A percentile compares a stretch with the other conserved stretches of the same genome.
Evolutionary conservation across 2,888 invertebrate genomes (phyloP).

Genomic region (Apamea sordens): DNA sequence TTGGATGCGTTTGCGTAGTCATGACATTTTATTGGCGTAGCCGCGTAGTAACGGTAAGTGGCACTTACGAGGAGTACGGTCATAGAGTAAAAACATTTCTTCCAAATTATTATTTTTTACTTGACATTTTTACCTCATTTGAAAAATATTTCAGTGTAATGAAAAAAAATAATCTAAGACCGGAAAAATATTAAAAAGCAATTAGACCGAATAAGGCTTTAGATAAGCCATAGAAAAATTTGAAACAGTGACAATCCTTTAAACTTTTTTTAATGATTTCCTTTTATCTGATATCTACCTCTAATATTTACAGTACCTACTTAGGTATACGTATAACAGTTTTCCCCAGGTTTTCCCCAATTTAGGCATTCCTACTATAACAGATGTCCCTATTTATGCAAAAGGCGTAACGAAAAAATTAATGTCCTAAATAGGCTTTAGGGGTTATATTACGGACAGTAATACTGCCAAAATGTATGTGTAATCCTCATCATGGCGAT

Average conservation of each 20-base stretch:
- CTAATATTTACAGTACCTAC: not conserved
- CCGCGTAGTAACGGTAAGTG: conserved; percentile 25
- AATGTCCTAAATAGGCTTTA: conserved; percentile 45
- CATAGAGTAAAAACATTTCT: not conserved
- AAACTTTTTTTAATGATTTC: not conserved
- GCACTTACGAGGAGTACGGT: conserved; percentile 24
- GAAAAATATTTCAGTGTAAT: not conserved
- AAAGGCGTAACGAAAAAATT: conserved; percentile 40
- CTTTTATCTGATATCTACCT: not conserved
- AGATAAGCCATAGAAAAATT: not conserved
- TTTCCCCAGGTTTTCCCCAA: not conserved
- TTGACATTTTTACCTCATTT: not conserved
- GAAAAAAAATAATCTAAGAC: not conserved
- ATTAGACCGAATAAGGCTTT: not conserved
- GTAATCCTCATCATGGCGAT: conserved; percentile 56
- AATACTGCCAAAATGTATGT: conserved; percentile 55
- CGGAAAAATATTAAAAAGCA: not conserved
- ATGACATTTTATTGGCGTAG: conserved; percentile 39
- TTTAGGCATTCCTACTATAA: not conserved
- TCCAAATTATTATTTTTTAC: not conserved
- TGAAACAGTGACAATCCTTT: not conserved
- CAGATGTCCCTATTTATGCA: conserved; percentile 30
- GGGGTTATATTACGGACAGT: conserved; percentile 43
- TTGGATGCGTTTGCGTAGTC: conserved; percentile 30
- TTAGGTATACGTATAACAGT: too few species aligned